These are phyloP conservation scores for Temnothorax rugatulus DNA, from an alignment of 2,888 invertebrate species.

Conservation along the genomic window DNA sequence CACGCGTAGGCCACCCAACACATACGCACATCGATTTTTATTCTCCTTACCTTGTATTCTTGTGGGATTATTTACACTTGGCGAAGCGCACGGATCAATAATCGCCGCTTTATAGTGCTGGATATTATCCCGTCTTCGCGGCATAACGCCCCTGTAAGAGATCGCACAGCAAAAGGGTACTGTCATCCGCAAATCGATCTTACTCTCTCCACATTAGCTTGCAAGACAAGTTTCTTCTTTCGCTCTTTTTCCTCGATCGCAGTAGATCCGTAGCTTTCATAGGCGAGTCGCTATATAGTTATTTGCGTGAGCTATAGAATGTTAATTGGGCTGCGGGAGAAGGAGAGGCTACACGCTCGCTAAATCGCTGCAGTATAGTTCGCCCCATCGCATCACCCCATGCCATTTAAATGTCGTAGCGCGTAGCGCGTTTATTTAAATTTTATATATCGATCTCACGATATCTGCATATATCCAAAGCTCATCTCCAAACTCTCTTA, in stretches of 20 bases:
- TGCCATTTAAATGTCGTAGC: constrained; percentile 45
- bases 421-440: constrained; percentile 49
- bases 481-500: constrained; percentile 37
- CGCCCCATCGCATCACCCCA: constrained; percentile 49
- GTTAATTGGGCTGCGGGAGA: background rate
- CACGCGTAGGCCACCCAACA: constrained; percentile 6
- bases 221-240: background rate
- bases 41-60: constrained; percentile 43
- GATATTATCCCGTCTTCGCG: constrained; percentile 12
- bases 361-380: constrained; percentile 40
- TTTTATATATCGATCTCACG: constrained; percentile 39
- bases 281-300: background rate
- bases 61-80: constrained; percentile 49
- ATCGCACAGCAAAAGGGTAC: background rate
- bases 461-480: constrained; percentile 26
- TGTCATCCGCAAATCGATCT: constrained; percentile 30
- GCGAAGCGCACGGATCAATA: constrained; percentile 47
- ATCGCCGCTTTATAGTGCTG: constrained; percentile 23
- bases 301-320: background rate
- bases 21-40: constrained; percentile 7
- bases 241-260: background rate
- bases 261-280: constrained; percentile 11
- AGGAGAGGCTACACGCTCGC: background rate
- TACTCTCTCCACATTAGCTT: background rate
- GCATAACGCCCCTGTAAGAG: background rate